phyloP scores from a whole-genome alignment of 2,797 vertebrate genomes.

The Sciurus vulgaris region DNA sequence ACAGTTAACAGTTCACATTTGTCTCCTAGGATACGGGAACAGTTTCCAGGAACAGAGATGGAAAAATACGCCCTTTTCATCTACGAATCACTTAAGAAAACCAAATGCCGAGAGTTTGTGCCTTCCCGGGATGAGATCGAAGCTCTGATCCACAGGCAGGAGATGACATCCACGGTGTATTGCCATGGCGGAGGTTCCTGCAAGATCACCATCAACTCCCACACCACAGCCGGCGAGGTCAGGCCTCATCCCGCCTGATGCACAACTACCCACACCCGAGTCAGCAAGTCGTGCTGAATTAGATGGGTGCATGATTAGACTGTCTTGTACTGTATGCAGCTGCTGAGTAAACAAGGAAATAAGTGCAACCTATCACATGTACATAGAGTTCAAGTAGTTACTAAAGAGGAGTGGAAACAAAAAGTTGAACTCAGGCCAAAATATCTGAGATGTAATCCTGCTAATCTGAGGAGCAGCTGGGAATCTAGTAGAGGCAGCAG shows the following conservation, averaged over 20 bases:
- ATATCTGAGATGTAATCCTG: background rate
- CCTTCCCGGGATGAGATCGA: slow-evolving; percentile 96
- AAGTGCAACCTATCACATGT: rapidly evolving
- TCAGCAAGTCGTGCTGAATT: rapidly evolving
- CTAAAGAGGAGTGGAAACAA: background rate
- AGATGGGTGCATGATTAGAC: rapidly evolving
- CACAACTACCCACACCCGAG: rapidly evolving
- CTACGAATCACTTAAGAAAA: slow-evolving; percentile 94
- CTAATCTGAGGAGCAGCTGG: background rate
- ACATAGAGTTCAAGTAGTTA: background rate
- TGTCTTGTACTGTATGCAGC: rapidly evolving
- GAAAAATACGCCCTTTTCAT: slow-evolving; percentile 94
- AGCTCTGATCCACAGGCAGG: slow-evolving; percentile 94
- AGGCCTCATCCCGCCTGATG: slow-evolving; percentile 61
- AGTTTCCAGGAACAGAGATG: slow-evolving; percentile 94
- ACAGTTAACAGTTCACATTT: slow-evolving; percentile 62
- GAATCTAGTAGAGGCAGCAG: rapidly evolving
- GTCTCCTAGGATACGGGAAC: slow-evolving; percentile 92
- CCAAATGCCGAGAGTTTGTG: slow-evolving; percentile 95
- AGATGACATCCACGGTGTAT: slow-evolving; percentile 96
- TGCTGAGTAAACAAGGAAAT: background rate
- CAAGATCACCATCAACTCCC: slow-evolving; percentile 97
- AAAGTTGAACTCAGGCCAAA: rapidly evolving
- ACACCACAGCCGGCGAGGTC: slow-evolving; percentile 98
- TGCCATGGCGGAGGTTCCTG: slow-evolving; percentile 98